Evolutionary conservation across 92 coral and sea anemone species (phyloP).

Genomic region (Porites rus): DNA sequence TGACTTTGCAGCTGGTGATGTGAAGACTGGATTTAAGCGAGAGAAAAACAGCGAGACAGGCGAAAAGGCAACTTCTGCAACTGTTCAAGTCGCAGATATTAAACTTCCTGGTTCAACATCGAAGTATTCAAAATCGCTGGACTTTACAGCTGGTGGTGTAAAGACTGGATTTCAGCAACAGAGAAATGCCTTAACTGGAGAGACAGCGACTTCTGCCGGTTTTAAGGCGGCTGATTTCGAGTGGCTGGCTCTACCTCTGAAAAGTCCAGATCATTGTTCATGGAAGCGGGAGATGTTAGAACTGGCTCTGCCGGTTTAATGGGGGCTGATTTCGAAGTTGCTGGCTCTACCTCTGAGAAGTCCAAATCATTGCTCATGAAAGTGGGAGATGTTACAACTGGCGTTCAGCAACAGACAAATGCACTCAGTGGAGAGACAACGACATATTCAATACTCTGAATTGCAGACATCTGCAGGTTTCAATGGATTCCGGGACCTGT

Average conservation of each 20-base stretch:
- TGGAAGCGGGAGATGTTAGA: conserved; percentile 25
- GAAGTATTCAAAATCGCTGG: conserved; percentile 21
- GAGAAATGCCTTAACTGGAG: conserved; percentile 21
- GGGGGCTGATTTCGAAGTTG: conserved; percentile 13
- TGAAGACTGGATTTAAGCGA: conserved; percentile 1
- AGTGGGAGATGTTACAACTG: conserved; percentile 12
- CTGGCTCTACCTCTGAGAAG: conserved; percentile 13
- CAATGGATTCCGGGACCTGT: conserved; percentile 7
- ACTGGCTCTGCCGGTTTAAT: conserved; percentile 36
- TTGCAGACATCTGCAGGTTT: background rate
- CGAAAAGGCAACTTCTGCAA: conserved; percentile 24
- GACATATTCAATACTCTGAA: background rate
- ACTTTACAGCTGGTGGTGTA: conserved; percentile 9
- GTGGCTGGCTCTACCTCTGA: conserved; percentile 2
- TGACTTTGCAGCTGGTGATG: conserved; percentile 19
- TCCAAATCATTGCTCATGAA: conserved; percentile 8
- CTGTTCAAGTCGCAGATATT: conserved; percentile 11
- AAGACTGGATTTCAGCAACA: background rate
- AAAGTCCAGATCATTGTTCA: background rate
- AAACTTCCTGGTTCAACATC: conserved; percentile 12
- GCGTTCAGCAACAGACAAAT: conserved; percentile 1
- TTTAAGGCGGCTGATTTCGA: conserved; percentile 3
- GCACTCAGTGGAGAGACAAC: conserved; percentile 1
- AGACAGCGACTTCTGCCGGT: conserved; percentile 7
- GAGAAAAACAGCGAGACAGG: conserved; percentile 23